Base-by-base conservation (phyloP, 2,888 invertebrate species). In the Leptinotarsa haldemani region DNA sequence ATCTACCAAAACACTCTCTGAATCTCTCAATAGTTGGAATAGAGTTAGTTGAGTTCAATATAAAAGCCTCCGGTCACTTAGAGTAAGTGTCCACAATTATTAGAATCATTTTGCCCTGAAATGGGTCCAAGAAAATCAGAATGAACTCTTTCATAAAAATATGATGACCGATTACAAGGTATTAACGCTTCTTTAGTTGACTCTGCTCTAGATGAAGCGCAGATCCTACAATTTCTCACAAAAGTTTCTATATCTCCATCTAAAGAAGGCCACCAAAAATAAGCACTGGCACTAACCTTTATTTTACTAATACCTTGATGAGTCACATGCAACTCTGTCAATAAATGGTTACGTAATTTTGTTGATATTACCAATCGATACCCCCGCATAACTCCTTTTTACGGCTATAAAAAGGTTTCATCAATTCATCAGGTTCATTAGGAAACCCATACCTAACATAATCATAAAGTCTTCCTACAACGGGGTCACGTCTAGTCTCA, bases 121-220 rank as follows among this genome's bases (percentile, higher is more conserved):
- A 22, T 16, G 88, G 77, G 4, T n/a, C 87, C 87, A 15, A 86
- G 86, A 80, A 85, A 87, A 77, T 88, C 88, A 12, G 86, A 79
- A 79, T 88, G 87, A 9, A 88, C 74, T 30, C 87, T 74, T 74
- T 85, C 79, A 85, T 71, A 66, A 20, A 71, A 65, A 66, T 65
- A 46, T 30, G 25, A 66, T 15, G 66, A 53, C 46, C 18, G 9
- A 20, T 53, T 53, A 16, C 52, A 68, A 68, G 53, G 53, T 18
- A 25, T 25, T 25, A 25, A 4, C 50, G 50, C 50, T 13, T 7
- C 12, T 16, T 50, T 50, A 13, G 3, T 1, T 50, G 66, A 53
- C n/a, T 66, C 66, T 15, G 15, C 50, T n/a, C 47, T 65, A 58
- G n/a, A 58, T 48, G 20, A 47, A 66, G 77, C 75, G 76, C 85